Conservation (phyloP, 2,797 vertebrate genomes). For the Apogon hyalosoma region DNA sequence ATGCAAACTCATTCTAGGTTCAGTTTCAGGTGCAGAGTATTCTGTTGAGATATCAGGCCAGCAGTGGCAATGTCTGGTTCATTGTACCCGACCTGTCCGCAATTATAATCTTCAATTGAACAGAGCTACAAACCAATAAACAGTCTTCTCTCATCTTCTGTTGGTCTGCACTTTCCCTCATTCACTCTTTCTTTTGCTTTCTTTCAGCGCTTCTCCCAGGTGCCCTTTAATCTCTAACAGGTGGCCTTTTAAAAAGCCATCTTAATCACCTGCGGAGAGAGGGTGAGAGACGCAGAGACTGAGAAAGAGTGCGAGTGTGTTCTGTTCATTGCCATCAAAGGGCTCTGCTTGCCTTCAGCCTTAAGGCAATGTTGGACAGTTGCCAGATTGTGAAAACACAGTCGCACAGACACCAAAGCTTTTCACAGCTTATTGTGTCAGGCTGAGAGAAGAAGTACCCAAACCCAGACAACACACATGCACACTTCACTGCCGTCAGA, state of each 20-base stretch:
- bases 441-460: slow-evolving; percentile 48
- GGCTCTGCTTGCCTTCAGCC: slow-evolving; percentile 63
- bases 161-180: slow-evolving; percentile 47
- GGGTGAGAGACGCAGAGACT: slow-evolving; percentile 32
- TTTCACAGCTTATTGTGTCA: slow-evolving; percentile 74
- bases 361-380: slow-evolving; percentile 71
- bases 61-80: slow-evolving; percentile 1
- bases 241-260: slow-evolving; percentile 85
- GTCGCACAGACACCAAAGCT: slow-evolving; percentile 46
- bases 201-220: slow-evolving; percentile 76
- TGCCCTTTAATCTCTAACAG: slow-evolving; percentile 88
- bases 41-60: slow-evolving; percentile 23
- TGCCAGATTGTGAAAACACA: slow-evolving; percentile 70
- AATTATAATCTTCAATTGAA: slow-evolving; percentile 38
- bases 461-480: slow-evolving; percentile 27
- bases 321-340: slow-evolving; percentile 73
- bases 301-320: slow-evolving; percentile 29
- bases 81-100: slow-evolving; percentile 21
- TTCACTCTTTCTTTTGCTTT: slow-evolving; percentile 43
- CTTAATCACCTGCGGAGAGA: slow-evolving; percentile 82
- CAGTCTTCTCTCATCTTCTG: slow-evolving; percentile 31
- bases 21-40: neutral
- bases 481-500: slow-evolving; percentile 20
- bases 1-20: neutral
- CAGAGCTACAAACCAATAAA: slow-evolving; percentile 35